Conservation (phyloP, 1,140 invertebrate species). For the Hydropsyche tenuis region DNA sequence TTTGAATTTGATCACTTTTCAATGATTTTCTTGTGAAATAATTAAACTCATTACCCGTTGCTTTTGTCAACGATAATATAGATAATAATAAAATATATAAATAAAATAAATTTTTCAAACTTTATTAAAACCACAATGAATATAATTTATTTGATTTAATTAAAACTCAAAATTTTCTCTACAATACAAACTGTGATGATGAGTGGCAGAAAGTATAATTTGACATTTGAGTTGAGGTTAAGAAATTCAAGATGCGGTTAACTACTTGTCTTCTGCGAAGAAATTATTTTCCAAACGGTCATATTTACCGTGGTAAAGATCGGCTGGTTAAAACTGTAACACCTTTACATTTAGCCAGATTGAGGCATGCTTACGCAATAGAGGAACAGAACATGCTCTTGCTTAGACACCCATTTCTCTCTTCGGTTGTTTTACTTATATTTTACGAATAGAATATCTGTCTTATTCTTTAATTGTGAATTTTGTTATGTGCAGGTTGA, state of each 20-base stretch:
- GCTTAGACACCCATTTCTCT: slow-evolving; percentile 42
- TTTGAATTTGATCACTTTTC: no score
- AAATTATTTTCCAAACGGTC: slow-evolving; percentile 41
- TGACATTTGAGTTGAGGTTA: background rate
- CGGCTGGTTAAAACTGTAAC: slow-evolving; percentile 37
- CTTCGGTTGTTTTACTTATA: background rate
- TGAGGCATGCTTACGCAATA: slow-evolving; percentile 1
- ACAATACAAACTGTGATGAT: no score
- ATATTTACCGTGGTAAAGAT: slow-evolving; percentile 40
- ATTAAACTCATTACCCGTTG: no score
- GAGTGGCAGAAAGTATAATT: no score
- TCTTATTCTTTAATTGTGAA: no score
- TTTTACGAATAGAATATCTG: background rate
- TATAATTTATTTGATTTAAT: background rate
- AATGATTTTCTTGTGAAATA: no score
- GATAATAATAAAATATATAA: no score
- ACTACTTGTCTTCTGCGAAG: slow-evolving; percentile 30
- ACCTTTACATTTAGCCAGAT: background rate
- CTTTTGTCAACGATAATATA: no score
- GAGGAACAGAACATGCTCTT: slow-evolving; percentile 44
- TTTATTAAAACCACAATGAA: no score
- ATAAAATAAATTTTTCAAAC: no score
- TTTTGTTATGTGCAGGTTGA: slow-evolving; percentile 26
- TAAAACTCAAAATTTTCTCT: background rate
- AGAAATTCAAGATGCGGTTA: slow-evolving; percentile 33